Evolutionary conservation across 2,797 vertebrate species (phyloP), one percentile per base, ranked within the genome.

Genomic region (Dromococcyx pavoninus): DNA sequence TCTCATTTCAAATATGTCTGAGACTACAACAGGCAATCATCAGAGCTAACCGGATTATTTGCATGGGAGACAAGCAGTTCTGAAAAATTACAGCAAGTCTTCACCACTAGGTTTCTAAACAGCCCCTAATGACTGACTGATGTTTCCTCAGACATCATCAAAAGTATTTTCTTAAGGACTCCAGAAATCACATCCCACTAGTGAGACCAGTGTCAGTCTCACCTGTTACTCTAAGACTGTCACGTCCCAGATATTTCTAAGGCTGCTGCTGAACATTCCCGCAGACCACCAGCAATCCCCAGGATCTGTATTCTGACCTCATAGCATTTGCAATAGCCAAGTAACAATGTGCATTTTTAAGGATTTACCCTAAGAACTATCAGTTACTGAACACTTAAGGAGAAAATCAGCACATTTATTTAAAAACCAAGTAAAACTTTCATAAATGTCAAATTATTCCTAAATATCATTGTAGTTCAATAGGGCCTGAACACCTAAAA

Each of bases 91-190:
- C 28, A 46, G 17, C 30, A 32, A 50, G 27, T 50, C n/a, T 73
- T 80, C 32, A 57, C 17, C 27, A 65, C 7, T 23, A n/a, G 37
- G 27, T 69, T 75, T 83, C 41, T 61, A 62, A 84, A 82, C 22
- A 58, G 8, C 30, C 71, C 32, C 50, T 50, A 51, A 44, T 18
- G 25, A 46, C 24, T 35, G 39, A 66, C 53, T 70, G 17, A 22
- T 76, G 6, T 32, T 61, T 77, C 33, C 25, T 78, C 50, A 56
- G 24, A 11, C 0, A 0, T 21, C 10, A 2, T 51, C 37, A 39
- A 8, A n/a, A 17, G 1, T 23, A 54, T 44, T 58, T 82, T 27
- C 16, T 66, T 65, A 70, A 75, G 39, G n/a, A n/a, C n/a, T 21
- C 25, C 58, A 15, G 30, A 65, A 74, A 54, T 33, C 46, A 53